Base-by-base conservation (phyloP, 1,140 invertebrate species). In the Panagrolaimus sp. region DNA sequence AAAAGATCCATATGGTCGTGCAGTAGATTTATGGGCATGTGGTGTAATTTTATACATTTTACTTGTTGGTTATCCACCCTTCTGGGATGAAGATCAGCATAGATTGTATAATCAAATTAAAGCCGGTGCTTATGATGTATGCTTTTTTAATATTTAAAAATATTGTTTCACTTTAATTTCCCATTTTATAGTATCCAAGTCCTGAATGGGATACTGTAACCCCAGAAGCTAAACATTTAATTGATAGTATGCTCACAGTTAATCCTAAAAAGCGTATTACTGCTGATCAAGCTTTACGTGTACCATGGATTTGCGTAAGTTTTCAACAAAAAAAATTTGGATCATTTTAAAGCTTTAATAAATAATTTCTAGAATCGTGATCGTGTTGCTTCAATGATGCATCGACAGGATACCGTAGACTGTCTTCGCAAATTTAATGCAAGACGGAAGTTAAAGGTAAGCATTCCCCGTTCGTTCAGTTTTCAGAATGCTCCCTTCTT, bases 401-500 rank as follows among this genome's bases (percentile, higher is more conserved):
- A 99, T 87, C 90, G 96, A 83, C 96, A 99, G 89, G 94, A 99
- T 87, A 99, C 96, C 76, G 96, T 99, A 74, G 96, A 99, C 83
- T 99, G 96, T 87, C 90, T 99, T 88, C 98, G 98, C 89, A 98
- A 99, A 88, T 99, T 99, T 90, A 99, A 99, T 87, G 96, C 96
- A 72, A 89, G 96, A 81, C 92, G 96, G 85, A 99, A 99, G 87
- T 88, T 99, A 79, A 96, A 96, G 88, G 91, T 92, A 83, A 88
- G 85, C 74, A 47, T 67, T 12, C 38, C 71, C 32, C n/a, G n/a
- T n/a, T 38, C 7, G 32, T 38, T 38, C 32, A 38, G n/a, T 38
- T 38, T 38, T 38, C 32, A 38, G 32, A 38, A 38, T 38, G 32
- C 32, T 38, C 32, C 32, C 32, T 38, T 38, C 32, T 38, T 38